Conservation (phyloP, 2,888 invertebrate genomes). For the Hecatera dysodea region DNA sequence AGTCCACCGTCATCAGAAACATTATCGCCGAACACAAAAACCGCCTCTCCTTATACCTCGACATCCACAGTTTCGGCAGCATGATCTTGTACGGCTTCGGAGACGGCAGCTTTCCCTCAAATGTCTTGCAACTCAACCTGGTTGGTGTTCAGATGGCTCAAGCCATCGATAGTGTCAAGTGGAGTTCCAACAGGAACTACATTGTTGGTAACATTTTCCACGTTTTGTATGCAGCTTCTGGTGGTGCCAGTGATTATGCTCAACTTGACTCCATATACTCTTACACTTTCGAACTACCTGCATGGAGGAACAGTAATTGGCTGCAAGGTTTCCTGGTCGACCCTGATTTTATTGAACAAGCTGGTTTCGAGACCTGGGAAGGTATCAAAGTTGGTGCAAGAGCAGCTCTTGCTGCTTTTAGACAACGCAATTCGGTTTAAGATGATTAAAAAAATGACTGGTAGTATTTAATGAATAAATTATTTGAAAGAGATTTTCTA, state of each 20-base stretch:
- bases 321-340: constrained; percentile 89
- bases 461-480: constrained; percentile 46
- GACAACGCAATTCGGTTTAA: constrained; percentile 29
- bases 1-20: constrained; percentile 90
- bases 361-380: constrained; percentile 91
- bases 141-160: constrained; percentile 83
- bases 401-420: constrained; percentile 84
- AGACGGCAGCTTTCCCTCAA: constrained; percentile 84
- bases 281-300: constrained; percentile 92
- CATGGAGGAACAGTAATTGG: constrained; percentile 80
- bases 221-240: constrained; percentile 91
- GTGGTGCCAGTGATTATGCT: constrained; percentile 92
- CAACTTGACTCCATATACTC: constrained; percentile 87
- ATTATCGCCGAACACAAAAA: constrained; percentile 86
- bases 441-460: constrained; percentile 26
- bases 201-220: constrained; percentile 87
- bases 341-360: constrained; percentile 87
- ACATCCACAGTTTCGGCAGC: constrained; percentile 94
- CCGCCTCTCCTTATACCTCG: constrained; percentile 92
- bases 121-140: constrained; percentile 82
- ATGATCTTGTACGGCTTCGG: constrained; percentile 88
- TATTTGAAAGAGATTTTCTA: background rate
- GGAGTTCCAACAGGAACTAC: constrained; percentile 82
- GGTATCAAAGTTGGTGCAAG: constrained; percentile 89
- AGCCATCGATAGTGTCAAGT: constrained; percentile 86